Percentiles rank a stretch among this genome's conserved stretches.
Conservation (phyloP, 2,888 invertebrate genomes). For the Athalia rosae region DNA sequence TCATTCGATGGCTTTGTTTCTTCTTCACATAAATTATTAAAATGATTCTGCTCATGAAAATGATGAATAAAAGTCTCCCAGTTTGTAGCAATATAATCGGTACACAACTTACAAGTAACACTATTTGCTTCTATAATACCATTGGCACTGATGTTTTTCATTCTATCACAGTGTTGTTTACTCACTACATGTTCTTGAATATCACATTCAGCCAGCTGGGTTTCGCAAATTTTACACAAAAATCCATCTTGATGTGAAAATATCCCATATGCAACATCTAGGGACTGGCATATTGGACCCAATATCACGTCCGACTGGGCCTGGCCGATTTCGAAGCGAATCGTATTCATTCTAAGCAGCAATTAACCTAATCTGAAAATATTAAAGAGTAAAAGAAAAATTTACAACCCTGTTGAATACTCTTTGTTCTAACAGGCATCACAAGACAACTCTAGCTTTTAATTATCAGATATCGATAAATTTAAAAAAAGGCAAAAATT, state of each 20-base stretch:
- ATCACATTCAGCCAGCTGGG: neutral
- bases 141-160: neutral
- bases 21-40: neutral
- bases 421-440: no score
- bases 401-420: no score
- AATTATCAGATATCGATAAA: no score
- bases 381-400: neutral
- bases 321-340: neutral
- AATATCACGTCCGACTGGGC: neutral
- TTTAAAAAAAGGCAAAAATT: no score
- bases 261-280: neutral
- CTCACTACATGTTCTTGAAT: neutral
- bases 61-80: slow-evolving; percentile 18
- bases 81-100: neutral
- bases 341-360: neutral
- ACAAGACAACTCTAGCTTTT: no score
- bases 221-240: slow-evolving; percentile 15
- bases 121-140: neutral
- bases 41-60: slow-evolving; percentile 11
- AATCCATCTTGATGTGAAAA: neutral
- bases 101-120: slow-evolving; percentile 12
- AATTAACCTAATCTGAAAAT: neutral
- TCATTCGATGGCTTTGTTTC: neutral
- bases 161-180: neutral
- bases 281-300: neutral